Conservation (phyloP, 2,888 invertebrate genomes). For the Lottia scabra region DNA sequence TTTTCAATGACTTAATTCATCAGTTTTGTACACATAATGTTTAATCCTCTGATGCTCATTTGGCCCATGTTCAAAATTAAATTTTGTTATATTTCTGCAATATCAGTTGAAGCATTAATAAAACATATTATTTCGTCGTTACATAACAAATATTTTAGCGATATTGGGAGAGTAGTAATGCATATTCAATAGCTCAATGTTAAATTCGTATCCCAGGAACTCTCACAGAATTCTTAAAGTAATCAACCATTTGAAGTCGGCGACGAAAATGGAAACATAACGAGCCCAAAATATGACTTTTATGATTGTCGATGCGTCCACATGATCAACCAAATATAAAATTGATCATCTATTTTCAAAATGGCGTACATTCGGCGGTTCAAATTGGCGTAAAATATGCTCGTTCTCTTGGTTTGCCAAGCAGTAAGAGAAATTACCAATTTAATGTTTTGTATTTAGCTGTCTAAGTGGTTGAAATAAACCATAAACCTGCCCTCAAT, state of each 20-base stretch:
- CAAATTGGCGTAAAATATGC: background rate
- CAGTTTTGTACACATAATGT: background rate
- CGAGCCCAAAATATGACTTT: background rate
- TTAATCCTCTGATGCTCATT: background rate
- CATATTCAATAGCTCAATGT: background rate
- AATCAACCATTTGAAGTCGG: background rate
- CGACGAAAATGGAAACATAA: background rate
- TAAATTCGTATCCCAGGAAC: background rate
- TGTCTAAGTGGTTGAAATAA: slow-evolving; percentile 6
- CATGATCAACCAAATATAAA: slow-evolving; percentile 1
- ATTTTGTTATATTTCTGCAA: background rate
- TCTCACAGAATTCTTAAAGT: too few relatives aligned
- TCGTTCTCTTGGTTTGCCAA: background rate
- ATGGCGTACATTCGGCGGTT: background rate
- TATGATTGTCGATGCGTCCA: background rate
- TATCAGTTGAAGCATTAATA: background rate
- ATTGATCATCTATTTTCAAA: background rate
- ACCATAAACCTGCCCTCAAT: background rate
- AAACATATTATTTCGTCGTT: background rate
- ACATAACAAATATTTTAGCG: background rate
- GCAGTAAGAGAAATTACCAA: background rate
- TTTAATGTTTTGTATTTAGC: background rate
- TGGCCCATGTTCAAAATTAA: background rate
- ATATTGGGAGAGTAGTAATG: background rate
- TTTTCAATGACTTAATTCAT: background rate